Evolutionary conservation across 2,888 invertebrate species (phyloP).

Genomic region (Aproaerema taeniolella): DNA sequence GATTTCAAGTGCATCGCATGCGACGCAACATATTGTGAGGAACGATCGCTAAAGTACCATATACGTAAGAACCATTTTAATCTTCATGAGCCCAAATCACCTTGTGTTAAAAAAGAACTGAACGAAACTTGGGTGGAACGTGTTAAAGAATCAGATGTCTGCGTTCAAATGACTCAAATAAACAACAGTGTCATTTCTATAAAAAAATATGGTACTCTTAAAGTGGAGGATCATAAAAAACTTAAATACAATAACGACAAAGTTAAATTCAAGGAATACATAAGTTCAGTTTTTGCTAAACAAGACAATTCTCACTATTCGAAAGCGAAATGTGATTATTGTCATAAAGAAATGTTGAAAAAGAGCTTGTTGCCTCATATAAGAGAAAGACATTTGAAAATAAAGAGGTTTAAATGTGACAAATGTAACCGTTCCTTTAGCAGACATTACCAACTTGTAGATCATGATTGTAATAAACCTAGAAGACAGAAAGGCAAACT

Average conservation of each 20-base stretch:
- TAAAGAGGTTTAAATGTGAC: conserved; percentile 41
- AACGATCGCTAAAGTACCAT: conserved; percentile 43
- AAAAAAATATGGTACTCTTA: conserved; percentile 23
- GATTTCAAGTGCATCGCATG: conserved; percentile 45
- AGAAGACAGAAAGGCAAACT: conserved; percentile 13
- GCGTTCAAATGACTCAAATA: conserved; percentile 53
- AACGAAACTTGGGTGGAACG: conserved; percentile 59
- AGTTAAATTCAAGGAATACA: conserved; percentile 25
- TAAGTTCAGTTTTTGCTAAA: conserved; percentile 33
- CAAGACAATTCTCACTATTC: conserved; percentile 39
- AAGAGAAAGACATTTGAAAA: conserved; percentile 45
- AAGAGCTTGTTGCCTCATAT: conserved; percentile 54
- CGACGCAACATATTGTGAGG: conserved; percentile 40
- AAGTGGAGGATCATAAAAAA: conserved; percentile 12
- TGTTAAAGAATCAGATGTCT: conserved; percentile 35
- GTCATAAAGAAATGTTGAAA: conserved; percentile 57
- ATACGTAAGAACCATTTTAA: conserved; percentile 49
- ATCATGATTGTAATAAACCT: conserved; percentile 41
- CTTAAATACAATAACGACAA: conserved; percentile 7
- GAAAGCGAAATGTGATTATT: conserved; percentile 53
- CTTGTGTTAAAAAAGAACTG: conserved; percentile 29
- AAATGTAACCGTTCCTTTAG: conserved; percentile 35
- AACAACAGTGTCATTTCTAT: conserved; percentile 47
- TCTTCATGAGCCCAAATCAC: conserved; percentile 24
- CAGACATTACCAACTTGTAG: conserved; percentile 44